Percentiles rank a stretch among this genome's conserved stretches.
Evolutionary conservation across 2,113 vertebrate species (phyloP).

Genomic region (Megalops atlanticus): DNA sequence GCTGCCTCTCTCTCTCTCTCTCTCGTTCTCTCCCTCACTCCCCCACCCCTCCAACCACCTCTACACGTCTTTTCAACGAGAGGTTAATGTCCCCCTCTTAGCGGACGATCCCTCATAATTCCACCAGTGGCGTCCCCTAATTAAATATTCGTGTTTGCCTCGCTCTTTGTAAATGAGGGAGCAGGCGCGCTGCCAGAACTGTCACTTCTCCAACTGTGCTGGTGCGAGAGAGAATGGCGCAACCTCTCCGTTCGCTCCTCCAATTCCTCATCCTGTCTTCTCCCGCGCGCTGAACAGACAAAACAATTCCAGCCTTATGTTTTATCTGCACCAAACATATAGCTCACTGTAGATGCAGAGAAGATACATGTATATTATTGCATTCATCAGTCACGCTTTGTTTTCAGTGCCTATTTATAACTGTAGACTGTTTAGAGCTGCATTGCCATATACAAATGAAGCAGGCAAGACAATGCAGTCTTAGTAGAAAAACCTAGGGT

Average conservation of each 20-base stretch:
- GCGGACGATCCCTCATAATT: constrained; percentile 27
- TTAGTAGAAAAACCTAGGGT: no score
- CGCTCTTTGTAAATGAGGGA: constrained; percentile 27
- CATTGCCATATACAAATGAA: no score
- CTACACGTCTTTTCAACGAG: constrained; percentile 10
- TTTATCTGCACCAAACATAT: no score
- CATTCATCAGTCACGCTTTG: no score
- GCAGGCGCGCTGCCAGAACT: constrained; percentile 4
- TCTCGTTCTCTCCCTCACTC: background rate
- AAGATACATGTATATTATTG: no score
- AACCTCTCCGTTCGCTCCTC: background rate
- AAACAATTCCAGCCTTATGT: no score
- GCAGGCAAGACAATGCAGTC: no score
- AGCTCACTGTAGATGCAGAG: no score
- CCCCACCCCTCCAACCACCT: constrained; percentile 1
- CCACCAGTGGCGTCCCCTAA: constrained; percentile 26
- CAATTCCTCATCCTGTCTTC: background rate
- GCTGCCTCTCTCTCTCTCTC: background rate
- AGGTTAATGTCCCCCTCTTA: constrained; percentile 34
- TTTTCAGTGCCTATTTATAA: no score
- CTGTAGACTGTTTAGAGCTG: no score
- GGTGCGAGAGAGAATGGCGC: background rate
- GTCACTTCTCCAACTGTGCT: background rate
- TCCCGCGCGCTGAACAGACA: no score
- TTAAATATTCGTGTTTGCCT: constrained; percentile 36